phyloP scores from a whole-genome alignment of 1,140 invertebrate genomes.

The Scaptomyza graminum region DNA sequence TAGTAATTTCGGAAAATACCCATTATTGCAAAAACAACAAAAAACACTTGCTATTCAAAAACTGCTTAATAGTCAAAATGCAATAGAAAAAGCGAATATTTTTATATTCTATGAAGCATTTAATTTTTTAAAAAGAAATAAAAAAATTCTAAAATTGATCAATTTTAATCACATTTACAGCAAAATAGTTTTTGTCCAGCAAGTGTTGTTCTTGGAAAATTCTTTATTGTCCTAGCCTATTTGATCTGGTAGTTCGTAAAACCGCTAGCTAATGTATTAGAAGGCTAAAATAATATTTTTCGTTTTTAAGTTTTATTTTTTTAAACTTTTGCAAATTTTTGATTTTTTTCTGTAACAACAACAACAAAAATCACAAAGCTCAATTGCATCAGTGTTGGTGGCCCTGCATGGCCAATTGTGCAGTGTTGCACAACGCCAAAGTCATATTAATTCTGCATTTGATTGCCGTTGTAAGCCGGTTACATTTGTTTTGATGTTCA shows the following conservation, averaged over 20 bases:
- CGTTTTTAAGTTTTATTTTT: conserved; percentile 8
- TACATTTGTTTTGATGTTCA: neutral
- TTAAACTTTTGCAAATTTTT: too few species aligned
- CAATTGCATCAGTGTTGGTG: neutral
- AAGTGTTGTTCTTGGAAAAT: neutral
- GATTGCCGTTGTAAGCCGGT: neutral
- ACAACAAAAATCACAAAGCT: neutral
- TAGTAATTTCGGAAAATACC: neutral
- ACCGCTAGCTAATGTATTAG: conserved; percentile 1
- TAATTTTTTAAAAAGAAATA: too few species aligned
- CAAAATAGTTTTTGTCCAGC: too few species aligned
- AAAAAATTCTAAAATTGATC: too few species aligned
- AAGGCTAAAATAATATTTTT: conserved; percentile 4
- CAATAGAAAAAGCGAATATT: too few species aligned
- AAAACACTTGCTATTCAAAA: conserved; percentile 1
- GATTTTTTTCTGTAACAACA: conserved; percentile 3
- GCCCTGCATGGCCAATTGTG: neutral
- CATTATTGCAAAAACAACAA: neutral
- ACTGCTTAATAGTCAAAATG: too few species aligned
- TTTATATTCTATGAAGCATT: neutral
- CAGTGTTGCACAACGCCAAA: conserved; percentile 1
- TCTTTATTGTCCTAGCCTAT: neutral
- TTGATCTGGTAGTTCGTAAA: too few species aligned
- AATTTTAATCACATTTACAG: too few species aligned
- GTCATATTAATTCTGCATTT: conserved; percentile 1